Base-by-base conservation (phyloP, 2,888 invertebrate genomes). In the Hirudinaria manillensis region DNA sequence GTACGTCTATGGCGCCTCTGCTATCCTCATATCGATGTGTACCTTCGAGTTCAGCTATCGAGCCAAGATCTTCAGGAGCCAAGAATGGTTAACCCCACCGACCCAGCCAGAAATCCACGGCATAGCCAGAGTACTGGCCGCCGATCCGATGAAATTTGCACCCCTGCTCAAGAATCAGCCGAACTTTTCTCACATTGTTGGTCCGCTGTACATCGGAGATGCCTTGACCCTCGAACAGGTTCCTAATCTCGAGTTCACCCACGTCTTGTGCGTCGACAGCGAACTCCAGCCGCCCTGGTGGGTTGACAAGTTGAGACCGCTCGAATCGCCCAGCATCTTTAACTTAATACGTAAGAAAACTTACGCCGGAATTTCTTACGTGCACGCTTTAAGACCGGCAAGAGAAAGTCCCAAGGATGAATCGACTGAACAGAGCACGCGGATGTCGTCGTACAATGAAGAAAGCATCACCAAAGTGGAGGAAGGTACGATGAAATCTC, bases 41-140 rank as follows among this genome's bases (percentile, higher is more conserved):
- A 61, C 13, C 56, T 73, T 73, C 38, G 21, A 55, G 34, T 73
- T 73, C 56, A 56, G 56, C 73, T 73, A 73, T 36, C 34, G 73
- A 0, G 73, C 73, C 34, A 73, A 73, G 29, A 32, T 61, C 34
- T 19, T 19, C 24, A 36, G 38, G 16, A 61, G 61, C 32, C 3
- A 0, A 3, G 34, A 34, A n/a, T 73, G 65, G 65, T 65, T 36
- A 4, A 32, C 32, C 3, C 73, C 73, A 3, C 73, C 73, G 13
- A 36, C 38, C 27, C 73, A 73, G 61, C 73, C 73, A 53, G 61
- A 56, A n/a, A 24, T 38, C 19, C 51, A 73, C 19, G 73, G 73
- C 29, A n/a, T 29, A n/a, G 73, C 65, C 2, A 56, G 61, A n/a
- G 73, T 73, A 13, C 21, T 73, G 16, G 36, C 29, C 36, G 6